phyloP scores from a whole-genome alignment of 2,797 vertebrate genomes.

The Coregonus sp. region DNA sequence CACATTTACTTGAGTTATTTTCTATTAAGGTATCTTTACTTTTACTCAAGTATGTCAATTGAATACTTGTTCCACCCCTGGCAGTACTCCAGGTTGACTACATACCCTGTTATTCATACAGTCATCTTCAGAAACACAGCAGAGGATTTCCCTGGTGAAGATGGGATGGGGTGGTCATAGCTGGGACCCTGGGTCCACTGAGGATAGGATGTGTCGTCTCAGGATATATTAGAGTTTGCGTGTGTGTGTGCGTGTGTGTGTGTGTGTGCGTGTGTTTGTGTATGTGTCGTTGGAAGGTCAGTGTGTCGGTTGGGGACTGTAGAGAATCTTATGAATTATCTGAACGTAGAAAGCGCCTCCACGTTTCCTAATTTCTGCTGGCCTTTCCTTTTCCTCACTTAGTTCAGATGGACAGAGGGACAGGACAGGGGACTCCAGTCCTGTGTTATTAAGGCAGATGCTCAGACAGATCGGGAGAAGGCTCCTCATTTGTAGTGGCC shows the following conservation, averaged over 20 bases:
- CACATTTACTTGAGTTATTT: too few relatives aligned
- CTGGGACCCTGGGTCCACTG: conserved; percentile 53
- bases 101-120: neutral
- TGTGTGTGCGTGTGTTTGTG: neutral
- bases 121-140: neutral
- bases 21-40: too few relatives aligned
- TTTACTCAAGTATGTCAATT: too few relatives aligned
- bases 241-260: neutral
- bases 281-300: conserved; percentile 2
- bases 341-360: neutral
- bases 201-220: conserved; percentile 64
- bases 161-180: conserved; percentile 57
- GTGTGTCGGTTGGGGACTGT: neutral
- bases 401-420: neutral
- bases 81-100: conserved; percentile 18
- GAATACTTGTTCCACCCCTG: too few relatives aligned
- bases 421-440: neutral
- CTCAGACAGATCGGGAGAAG: neutral
- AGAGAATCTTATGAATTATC: neutral
- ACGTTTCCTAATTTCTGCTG: neutral
- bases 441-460: neutral
- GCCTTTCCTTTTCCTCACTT: neutral
- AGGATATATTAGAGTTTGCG: conserved; percentile 39
- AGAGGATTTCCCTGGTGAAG: neutral
- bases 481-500: neutral